Conservation (phyloP, 2,797 vertebrate genomes). For the Mus minutoides region DNA sequence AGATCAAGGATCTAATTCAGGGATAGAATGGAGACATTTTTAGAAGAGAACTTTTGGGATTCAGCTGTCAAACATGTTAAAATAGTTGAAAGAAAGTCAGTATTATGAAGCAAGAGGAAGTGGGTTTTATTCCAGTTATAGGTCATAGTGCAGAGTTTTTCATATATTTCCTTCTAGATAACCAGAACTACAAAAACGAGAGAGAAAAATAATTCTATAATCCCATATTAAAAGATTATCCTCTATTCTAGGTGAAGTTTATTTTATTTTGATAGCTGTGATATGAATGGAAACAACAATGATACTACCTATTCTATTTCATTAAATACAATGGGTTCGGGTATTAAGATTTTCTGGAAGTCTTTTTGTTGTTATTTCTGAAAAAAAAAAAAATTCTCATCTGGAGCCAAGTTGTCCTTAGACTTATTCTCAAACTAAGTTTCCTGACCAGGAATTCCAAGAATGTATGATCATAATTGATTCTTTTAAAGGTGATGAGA, state of each 20-base stretch:
- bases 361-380: not conserved
- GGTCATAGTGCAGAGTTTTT: not conserved
- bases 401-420: not conserved
- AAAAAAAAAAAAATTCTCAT: not conserved
- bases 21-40: not conserved
- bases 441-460: not conserved
- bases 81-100: not conserved
- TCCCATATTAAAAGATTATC: not conserved
- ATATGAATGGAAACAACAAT: not conserved
- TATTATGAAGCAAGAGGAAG: not conserved
- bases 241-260: not conserved
- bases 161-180: not conserved
- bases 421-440: not conserved
- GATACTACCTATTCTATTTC: not conserved
- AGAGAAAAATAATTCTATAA: not conserved
- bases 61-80: not conserved
- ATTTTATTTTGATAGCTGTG: not conserved
- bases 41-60: not conserved
- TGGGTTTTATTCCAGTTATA: not conserved
- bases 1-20: not conserved
- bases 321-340: not conserved
- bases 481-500: not conserved
- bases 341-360: not conserved
- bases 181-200: not conserved
- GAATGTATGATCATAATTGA: not conserved